Evolutionary conservation across 2,113 vertebrate genomes (phyloP).

Genomic region (Taurulus bubalis): DNA sequence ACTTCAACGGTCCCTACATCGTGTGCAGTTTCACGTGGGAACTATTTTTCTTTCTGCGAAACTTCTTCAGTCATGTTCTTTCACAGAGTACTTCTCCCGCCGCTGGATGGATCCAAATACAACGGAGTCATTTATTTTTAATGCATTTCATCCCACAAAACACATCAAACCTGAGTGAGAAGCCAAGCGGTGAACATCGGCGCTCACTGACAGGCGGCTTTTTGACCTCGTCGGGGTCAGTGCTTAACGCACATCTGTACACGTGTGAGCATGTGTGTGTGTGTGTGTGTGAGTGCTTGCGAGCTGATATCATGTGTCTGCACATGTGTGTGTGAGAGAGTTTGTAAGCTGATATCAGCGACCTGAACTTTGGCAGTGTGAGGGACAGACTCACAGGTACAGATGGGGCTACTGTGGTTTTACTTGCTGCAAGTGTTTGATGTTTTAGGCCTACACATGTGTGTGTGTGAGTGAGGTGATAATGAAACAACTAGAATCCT

Average conservation of each 20-base stretch:
- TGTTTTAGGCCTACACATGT: slow-evolving; percentile 14
- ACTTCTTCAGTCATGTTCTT: too few species aligned
- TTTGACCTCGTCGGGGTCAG: not conserved
- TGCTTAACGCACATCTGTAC: not conserved
- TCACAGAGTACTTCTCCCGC: too few species aligned
- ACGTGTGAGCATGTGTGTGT: not conserved
- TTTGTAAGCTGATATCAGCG: slow-evolving; percentile 63
- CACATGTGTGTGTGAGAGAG: slow-evolving; percentile 12
- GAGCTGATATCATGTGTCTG: not conserved
- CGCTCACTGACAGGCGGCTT: too few species aligned
- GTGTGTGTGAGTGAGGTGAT: not conserved
- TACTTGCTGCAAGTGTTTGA: slow-evolving; percentile 72
- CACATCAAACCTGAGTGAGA: not conserved
- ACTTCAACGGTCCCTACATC: too few species aligned
- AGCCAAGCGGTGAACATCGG: too few species aligned
- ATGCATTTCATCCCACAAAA: not conserved
- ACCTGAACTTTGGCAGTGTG: slow-evolving; percentile 65
- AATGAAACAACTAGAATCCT: slow-evolving; percentile 1
- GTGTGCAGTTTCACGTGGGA: not conserved
- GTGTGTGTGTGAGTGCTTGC: slow-evolving; percentile 37
- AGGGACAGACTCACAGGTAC: slow-evolving; percentile 63
- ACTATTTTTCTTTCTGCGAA: not conserved
- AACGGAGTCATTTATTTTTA: not conserved
- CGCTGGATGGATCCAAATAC: too few species aligned
- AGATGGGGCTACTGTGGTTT: slow-evolving; percentile 73